These are phyloP conservation scores for Anableps anableps DNA, from an alignment of 2,797 vertebrate genomes.

Conservation along the genomic window DNA sequence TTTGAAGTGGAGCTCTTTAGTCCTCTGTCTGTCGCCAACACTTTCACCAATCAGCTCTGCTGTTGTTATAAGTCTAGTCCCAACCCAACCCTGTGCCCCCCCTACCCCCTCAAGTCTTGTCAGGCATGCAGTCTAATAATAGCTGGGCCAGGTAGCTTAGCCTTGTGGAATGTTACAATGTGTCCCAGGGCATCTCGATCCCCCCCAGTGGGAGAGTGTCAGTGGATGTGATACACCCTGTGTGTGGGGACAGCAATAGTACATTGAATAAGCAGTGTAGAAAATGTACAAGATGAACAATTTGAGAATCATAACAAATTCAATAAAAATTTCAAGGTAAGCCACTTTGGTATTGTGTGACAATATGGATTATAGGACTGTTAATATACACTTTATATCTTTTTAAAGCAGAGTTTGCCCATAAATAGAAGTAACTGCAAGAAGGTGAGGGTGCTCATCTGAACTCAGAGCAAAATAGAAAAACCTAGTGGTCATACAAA, in stretches of 20 bases:
- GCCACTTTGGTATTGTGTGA: neutral
- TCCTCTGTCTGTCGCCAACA: constrained; percentile 55
- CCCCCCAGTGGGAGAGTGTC: constrained; percentile 56
- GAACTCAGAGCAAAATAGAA: neutral
- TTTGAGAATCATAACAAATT: neutral
- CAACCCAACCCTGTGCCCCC: neutral
- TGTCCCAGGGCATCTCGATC: constrained; percentile 60
- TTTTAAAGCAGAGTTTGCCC: neutral
- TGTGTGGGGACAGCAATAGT: constrained; percentile 21
- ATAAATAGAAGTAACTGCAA: neutral
- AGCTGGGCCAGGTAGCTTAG: constrained; percentile 75
- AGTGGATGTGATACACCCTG: constrained; percentile 61
- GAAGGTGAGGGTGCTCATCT: neutral
- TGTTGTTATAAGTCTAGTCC: constrained; percentile 48
- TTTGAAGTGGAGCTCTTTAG: constrained; percentile 32
- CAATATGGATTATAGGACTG: neutral
- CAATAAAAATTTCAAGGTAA: neutral
- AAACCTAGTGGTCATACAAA: no score
- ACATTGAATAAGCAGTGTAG: neutral
- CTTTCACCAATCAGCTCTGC: constrained; percentile 64
- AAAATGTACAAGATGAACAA: neutral
- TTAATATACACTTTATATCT: neutral
- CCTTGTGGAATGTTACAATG: constrained; percentile 82
- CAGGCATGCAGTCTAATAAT: constrained; percentile 72
- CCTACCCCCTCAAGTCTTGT: constrained; percentile 42